Base-by-base conservation (phyloP, 2,113 vertebrate species). In the Sapajus apella region DNA sequence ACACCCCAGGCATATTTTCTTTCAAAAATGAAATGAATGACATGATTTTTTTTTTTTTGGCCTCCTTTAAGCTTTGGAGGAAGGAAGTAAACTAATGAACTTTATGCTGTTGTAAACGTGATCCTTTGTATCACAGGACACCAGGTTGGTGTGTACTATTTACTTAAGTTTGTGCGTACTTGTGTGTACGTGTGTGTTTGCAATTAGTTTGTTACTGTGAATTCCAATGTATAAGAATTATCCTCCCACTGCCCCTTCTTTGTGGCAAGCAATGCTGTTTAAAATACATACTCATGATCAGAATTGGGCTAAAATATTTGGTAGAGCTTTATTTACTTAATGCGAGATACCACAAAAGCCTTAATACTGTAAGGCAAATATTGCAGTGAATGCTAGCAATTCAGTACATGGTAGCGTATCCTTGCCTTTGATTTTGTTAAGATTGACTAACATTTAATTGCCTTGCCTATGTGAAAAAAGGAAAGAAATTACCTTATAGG, bases 401-500 rank as follows among this genome's bases (percentile, higher is more conserved):
- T 97, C 40, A 20, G 40, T 86, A 1, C 95, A 45, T 85, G 58
- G 82, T 85, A 95, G 64, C 81, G 52, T 90, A 88, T 94, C 52
- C 50, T 96, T 43, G 27, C 43, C 45, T 97, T 95, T 91, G 66
- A 23, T 93, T 96, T 87, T 83, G 40, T 75, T 89, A 89, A 92
- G 94, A 93, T 97, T 97, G 47, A 23, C 92, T 98, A 90, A 96
- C 97, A 94, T 93, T 98, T 98, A 97, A 97, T 98, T 97, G 40
- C 88, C 83, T 98, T 98, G 96, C 87, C 95, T 98, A 73, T 92
- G 94, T 95, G 66, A 64, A 94, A 89, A 85, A 96, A 93, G 95
- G 94, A 98, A 95, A 98, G 98, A 98, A 98, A 98, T 98, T 96
- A 68, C 98, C 98, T 98, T 98, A 98, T 98, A 98, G 98, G 98